Evolutionary conservation across 2,888 invertebrate species (phyloP), one percentile per base, ranked within the genome.

Genomic region (Atrina japonica): DNA sequence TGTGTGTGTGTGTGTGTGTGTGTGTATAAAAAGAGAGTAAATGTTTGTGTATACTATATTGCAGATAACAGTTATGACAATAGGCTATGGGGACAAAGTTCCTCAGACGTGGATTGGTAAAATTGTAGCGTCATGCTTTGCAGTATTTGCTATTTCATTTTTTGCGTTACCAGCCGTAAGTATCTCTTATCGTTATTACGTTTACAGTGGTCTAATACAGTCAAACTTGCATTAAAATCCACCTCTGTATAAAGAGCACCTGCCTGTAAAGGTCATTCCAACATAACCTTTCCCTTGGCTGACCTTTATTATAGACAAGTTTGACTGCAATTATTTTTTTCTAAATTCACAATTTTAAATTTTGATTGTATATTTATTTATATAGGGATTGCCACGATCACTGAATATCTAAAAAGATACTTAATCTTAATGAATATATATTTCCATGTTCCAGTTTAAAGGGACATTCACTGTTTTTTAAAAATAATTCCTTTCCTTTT

Each of bases 41-140:
- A n/a, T n/a, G n/a, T 18, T 3, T 43, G 6, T 3, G 18, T 18
- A 45, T 3, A 1, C 16, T 16, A 1, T 41, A 5, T 90, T 90
- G 49, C 89, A 94, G 94, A 95, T 95, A 76, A 96, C 95, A 14
- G 95, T 96, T 66, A 96, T 95, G 55, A 96, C 95, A 16, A 96
- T 96, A 70, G 95, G 96, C n/a, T 96, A 96, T 88, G 96, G 95
- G 58, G 95, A 96, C 90, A 95, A 95, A 2, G 95, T 96, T 27
- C 95, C 95, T n/a, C 93, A 94, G 88, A 96, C 95, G 9, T 95
- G 95, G 95, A 93, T 95, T 93, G 96, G 96, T 7, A 94, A 95
- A 90, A 95, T 96, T 73, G 95, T 96, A 21, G 95, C 96, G 18
- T 95, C 95, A 27, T 95, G 95, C 90, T 96, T 96, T 91, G 95